These are phyloP conservation scores for Orycteropus afer DNA, from an alignment of 2,113 vertebrate genomes.

Conservation along the genomic window DNA sequence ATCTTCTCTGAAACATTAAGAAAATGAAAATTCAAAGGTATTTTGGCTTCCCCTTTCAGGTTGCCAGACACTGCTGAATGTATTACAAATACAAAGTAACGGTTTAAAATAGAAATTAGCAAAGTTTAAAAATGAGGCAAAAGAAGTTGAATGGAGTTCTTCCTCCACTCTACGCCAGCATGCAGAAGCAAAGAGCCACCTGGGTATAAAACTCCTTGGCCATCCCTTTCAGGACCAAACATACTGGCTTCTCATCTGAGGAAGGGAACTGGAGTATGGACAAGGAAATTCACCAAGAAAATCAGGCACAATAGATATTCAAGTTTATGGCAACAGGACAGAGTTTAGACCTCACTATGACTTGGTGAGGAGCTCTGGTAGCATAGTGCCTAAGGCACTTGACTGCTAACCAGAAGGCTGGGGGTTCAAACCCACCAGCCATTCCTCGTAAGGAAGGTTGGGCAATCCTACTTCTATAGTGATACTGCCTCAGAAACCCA, in stretches of 20 bases:
- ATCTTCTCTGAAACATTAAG: conserved; percentile 73
- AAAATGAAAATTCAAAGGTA: conserved; percentile 74
- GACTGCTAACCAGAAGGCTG: too few species aligned
- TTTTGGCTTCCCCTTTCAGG: conserved; percentile 64
- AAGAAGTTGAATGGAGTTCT: conserved; percentile 15
- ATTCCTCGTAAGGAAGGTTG: too few species aligned
- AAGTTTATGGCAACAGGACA: not conserved
- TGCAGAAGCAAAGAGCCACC: not conserved
- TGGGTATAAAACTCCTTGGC: not conserved
- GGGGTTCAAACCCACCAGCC: too few species aligned
- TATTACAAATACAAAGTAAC: conserved; percentile 64
- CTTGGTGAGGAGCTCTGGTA: too few species aligned
- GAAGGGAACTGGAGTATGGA: not conserved
- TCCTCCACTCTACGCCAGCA: not conserved
- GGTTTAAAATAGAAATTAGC: conserved; percentile 58
- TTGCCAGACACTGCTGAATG: conserved; percentile 44
- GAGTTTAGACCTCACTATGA: not conserved
- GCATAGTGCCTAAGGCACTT: too few species aligned
- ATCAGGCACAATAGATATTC: not conserved
- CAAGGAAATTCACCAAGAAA: not conserved
- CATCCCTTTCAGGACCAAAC: not conserved
- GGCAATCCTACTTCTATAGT: too few species aligned
- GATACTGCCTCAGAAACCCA: too few species aligned
- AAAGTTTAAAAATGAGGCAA: conserved; percentile 60
- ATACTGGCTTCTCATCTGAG: not conserved